phyloP scores from a whole-genome alignment of 1,140 invertebrate species.

The Propsilocerus akamusi region DNA sequence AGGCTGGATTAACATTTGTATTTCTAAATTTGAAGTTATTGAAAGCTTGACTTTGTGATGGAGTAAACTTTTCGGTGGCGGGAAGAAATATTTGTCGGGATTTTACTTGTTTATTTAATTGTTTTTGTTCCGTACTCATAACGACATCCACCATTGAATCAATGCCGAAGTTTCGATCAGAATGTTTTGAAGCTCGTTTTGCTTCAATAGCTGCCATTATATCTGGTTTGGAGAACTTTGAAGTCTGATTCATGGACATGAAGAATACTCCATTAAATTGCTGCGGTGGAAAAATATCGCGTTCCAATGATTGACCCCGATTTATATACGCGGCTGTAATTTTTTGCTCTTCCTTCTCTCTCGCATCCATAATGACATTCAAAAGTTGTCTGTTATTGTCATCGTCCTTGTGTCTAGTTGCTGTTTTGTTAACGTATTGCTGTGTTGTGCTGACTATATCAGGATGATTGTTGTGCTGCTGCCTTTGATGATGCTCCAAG shows the following conservation, averaged over 20 bases:
- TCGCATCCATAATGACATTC: constrained; percentile 28
- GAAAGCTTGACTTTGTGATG: constrained; percentile 16
- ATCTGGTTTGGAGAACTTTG: constrained; percentile 22
- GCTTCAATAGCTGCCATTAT: constrained; percentile 31
- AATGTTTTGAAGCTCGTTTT: constrained; percentile 48
- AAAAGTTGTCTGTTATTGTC: constrained; percentile 27
- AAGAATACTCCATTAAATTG: constrained; percentile 27
- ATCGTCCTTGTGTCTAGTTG: constrained; percentile 5
- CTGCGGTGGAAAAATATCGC: constrained; percentile 19
- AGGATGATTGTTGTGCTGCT: constrained; percentile 41
- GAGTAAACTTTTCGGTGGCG: constrained; percentile 23
- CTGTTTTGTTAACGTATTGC: constrained; percentile 10
- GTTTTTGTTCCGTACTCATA: constrained; percentile 30
- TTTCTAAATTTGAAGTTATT: constrained; percentile 16
- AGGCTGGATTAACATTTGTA: constrained; percentile 29
- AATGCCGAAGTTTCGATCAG: constrained; percentile 30
- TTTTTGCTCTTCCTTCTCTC: constrained; percentile 24
- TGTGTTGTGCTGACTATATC: constrained; percentile 20
- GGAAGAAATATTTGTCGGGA: constrained; percentile 22
- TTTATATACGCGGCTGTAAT: neutral
- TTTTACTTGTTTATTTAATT: constrained; percentile 24
- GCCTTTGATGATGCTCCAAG: constrained; percentile 35
- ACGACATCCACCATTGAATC: constrained; percentile 53
- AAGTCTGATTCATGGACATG: constrained; percentile 19
- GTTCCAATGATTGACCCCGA: constrained; percentile 8